phyloP scores from a whole-genome alignment of 2,888 invertebrate species.

The Lasius platythorax region DNA sequence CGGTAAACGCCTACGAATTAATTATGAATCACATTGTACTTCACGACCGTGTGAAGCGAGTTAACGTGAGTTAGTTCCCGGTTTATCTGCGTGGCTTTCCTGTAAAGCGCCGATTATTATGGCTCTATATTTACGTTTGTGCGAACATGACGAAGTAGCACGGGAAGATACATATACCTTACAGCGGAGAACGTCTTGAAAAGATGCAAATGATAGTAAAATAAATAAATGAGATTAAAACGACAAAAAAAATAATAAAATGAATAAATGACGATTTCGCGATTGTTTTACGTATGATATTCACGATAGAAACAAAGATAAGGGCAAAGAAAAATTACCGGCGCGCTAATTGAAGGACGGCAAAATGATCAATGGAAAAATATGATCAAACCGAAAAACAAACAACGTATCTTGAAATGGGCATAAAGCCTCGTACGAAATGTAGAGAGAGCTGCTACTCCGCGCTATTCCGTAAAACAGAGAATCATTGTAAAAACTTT shows the following conservation, averaged over 20 bases:
- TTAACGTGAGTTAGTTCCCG: conserved; percentile 41
- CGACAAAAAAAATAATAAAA: background rate
- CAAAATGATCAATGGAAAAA: background rate
- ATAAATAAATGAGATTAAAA: background rate
- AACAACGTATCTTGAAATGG: background rate
- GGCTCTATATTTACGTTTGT: conserved; percentile 42
- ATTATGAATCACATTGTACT: conserved; percentile 55
- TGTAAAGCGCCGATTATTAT: conserved; percentile 39
- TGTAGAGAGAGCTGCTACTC: background rate
- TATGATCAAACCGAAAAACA: background rate
- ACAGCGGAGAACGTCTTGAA: background rate
- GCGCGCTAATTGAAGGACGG: background rate
- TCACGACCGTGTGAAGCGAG: conserved; percentile 36
- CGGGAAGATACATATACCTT: background rate
- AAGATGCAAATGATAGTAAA: background rate
- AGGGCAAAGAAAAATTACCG: background rate
- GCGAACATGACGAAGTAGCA: conserved; percentile 26
- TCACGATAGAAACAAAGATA: background rate
- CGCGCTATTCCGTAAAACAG: background rate
- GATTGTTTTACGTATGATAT: background rate
- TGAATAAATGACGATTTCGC: conserved; percentile 18
- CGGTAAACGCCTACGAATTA: conserved; percentile 35
- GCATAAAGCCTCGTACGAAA: background rate
- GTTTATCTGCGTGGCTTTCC: conserved; percentile 41
- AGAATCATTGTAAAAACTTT: conserved; percentile 8